These are phyloP conservation scores for Torymus tubicola DNA, from an alignment of 2,888 invertebrate genomes.

Conservation along the genomic window DNA sequence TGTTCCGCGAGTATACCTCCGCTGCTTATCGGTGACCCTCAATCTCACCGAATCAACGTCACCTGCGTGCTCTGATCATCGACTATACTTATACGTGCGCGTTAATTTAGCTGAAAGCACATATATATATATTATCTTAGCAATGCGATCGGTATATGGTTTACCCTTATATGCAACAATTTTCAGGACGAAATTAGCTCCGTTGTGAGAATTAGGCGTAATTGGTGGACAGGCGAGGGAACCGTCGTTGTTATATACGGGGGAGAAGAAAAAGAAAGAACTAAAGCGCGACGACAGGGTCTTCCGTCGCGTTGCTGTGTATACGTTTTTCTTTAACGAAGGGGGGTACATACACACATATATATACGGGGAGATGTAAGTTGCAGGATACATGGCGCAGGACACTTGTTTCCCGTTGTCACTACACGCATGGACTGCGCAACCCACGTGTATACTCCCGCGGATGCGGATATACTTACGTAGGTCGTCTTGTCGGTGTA, in stretches of 20 bases:
- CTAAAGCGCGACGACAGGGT: neutral
- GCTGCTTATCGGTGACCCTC: neutral
- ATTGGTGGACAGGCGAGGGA: no score
- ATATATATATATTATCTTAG: no score
- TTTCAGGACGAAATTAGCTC: no score
- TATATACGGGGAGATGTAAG: neutral
- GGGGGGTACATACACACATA: no score
- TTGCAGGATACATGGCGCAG: neutral
- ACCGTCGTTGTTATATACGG: no score
- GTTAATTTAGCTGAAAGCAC: neutral
- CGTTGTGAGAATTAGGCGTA: no score
- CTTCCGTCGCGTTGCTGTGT: neutral
- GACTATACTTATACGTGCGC: neutral
- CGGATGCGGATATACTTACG: neutral
- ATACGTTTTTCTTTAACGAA: neutral
- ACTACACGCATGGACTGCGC: neutral
- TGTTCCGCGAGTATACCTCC: slow-evolving; percentile 37
- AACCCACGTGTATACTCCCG: slow-evolving; percentile 5
- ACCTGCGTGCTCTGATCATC: neutral
- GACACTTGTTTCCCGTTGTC: slow-evolving; percentile 29
- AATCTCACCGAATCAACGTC: neutral
- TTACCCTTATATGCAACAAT: no score
- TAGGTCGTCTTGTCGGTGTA: no score
- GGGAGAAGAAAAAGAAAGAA: no score
- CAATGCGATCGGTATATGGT: no score